These are phyloP conservation scores for Tribolium freemani DNA, from an alignment of 2,888 invertebrate genomes.

Conservation along the genomic window DNA sequence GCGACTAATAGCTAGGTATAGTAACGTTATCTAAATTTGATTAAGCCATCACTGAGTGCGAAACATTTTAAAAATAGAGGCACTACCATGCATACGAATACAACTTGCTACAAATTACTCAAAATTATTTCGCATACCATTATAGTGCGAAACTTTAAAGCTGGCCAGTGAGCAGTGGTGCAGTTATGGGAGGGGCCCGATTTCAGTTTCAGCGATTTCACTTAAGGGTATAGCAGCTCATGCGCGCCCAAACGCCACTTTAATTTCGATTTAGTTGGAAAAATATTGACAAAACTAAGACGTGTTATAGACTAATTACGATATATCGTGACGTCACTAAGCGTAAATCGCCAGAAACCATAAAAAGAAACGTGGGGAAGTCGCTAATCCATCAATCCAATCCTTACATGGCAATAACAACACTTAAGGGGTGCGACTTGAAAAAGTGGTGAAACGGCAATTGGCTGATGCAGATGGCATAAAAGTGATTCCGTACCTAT, in stretches of 20 bases:
- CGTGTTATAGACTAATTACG: slow-evolving; percentile 48
- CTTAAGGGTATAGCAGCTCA: slow-evolving; percentile 14
- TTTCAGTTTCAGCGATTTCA: not conserved
- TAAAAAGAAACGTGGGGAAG: slow-evolving; percentile 47
- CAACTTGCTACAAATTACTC: not conserved
- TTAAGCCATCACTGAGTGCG: no score
- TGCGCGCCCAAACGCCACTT: slow-evolving; percentile 6
- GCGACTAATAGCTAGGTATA: no score
- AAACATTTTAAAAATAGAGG: no score
- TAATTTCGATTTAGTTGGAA: not conserved
- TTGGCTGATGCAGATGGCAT: slow-evolving; percentile 50
- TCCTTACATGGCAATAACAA: slow-evolving; percentile 31
- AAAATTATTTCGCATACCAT: not conserved
- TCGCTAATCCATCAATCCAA: slow-evolving; percentile 46
- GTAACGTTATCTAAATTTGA: no score
- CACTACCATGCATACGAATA: no score
- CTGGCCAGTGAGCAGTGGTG: not conserved
- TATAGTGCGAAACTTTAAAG: not conserved
- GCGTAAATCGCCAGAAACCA: slow-evolving; percentile 49
- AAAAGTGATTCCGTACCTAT: slow-evolving; percentile 57
- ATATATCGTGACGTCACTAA: slow-evolving; percentile 43
- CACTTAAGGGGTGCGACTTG: slow-evolving; percentile 13
- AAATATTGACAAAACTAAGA: slow-evolving; percentile 57
- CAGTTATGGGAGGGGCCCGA: slow-evolving; percentile 3
- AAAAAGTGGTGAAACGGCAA: slow-evolving; percentile 3